Base-by-base conservation (phyloP, 2,113 vertebrate species). In the Gnathonemus longibarbis region DNA sequence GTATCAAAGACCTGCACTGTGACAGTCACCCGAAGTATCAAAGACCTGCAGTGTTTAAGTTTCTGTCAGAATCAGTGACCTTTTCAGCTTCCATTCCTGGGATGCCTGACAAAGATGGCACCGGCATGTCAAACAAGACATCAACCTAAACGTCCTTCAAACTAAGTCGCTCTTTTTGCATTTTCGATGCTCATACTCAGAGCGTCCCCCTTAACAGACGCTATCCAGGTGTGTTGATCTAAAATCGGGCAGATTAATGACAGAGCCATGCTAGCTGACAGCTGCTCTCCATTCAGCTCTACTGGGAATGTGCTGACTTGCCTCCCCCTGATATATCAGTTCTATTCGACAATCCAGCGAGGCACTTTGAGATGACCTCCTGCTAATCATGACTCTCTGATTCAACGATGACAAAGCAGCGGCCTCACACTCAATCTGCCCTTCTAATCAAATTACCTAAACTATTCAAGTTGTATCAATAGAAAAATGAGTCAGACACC, bases 11-110 rank as follows among this genome's bases (percentile, higher is more conserved):
- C 84, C 45, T 85, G 84, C 80, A 84, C 24, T 42, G 39, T 84
- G 42, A 24, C 39, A 84, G 21, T 19, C 24, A 24, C 86, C 50
- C 50, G 31, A 27, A 39, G 5, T 50, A 87, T 50, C 46, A 53
- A 87, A 87, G 49, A 86, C 84, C 21, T 50, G 24, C 48, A 50
- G 46, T 87, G 50, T 87, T 56, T 50, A 87, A 45, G 83, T 48
- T 45, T 84, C 83, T 46, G 83, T 84, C 83, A 45, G 83, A 87
- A 87, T 53, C 13, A 2, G 50, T 87, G 48, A 87, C 85, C 83
- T 84, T 84, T 84, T 48, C 83, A 84, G 83, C 27, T 56, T 19
- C 31, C 50, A 87, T 87, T 87, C 85, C n/a, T 87, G 50, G 27
- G n/a, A 87, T 84, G 83, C 83, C 45, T 45, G 45, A n/a, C 83